phyloP scores from a whole-genome alignment of 2,888 invertebrate genomes.

The Rhingia campestris region DNA sequence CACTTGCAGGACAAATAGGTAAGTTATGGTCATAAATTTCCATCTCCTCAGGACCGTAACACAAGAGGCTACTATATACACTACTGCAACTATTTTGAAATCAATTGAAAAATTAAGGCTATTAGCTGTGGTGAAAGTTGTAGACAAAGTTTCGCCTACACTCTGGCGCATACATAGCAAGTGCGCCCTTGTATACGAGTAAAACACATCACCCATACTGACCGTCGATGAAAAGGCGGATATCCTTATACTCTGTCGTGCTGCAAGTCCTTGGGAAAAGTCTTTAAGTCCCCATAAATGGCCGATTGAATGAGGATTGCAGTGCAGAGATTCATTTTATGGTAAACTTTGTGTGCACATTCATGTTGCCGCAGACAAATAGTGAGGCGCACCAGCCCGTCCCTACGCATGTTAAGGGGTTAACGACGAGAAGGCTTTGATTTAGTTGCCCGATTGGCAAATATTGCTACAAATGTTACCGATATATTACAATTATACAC shows the following conservation, averaged over 20 bases:
- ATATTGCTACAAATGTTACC: constrained; percentile 48
- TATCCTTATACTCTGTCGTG: constrained; percentile 21
- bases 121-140: constrained; percentile 66
- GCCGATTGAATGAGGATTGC: constrained; percentile 58
- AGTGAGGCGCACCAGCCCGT: constrained; percentile 6
- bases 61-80: neutral
- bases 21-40: constrained; percentile 65
- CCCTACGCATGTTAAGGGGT: constrained; percentile 21
- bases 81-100: constrained; percentile 66
- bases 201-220: constrained; percentile 13
- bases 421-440: constrained; percentile 23
- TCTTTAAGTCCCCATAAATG: constrained; percentile 47
- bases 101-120: constrained; percentile 72
- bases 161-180: constrained; percentile 2
- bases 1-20: constrained; percentile 55
- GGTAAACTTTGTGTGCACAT: constrained; percentile 52
- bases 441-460: constrained; percentile 45
- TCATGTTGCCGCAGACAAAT: constrained; percentile 39
- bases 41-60: constrained; percentile 20
- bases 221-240: constrained; percentile 47
- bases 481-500: constrained; percentile 57
- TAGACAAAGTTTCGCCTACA: constrained; percentile 51
- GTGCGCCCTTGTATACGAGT: too few relatives aligned
- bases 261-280: constrained; percentile 22
- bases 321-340: constrained; percentile 47